These are phyloP conservation scores for Lasioglossum zephyrum DNA, from an alignment of 2,888 invertebrate species.

Conservation along the genomic window DNA sequence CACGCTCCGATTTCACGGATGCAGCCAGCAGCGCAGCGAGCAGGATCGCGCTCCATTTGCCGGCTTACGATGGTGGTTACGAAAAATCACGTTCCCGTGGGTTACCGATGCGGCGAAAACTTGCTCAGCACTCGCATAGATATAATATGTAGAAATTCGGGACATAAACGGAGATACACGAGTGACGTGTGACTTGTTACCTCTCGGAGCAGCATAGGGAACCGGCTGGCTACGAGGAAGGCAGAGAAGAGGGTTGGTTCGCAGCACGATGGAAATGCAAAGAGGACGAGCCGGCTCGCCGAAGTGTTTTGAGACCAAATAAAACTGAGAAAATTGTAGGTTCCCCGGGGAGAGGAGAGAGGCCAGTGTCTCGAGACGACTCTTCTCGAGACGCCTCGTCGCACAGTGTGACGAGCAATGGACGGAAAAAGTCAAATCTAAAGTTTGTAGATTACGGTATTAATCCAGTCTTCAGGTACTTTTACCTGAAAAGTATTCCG, in stretches of 20 bases:
- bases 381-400: conserved; percentile 15
- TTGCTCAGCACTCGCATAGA: conserved; percentile 33
- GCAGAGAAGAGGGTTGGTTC: background rate
- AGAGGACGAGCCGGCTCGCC: conserved; percentile 42
- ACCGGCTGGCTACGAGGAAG: background rate
- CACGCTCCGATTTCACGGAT: background rate
- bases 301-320: conserved; percentile 70
- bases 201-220: background rate
- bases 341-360: conserved; percentile 13
- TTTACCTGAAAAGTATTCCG: too few relatives aligned
- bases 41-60: conserved; percentile 53
- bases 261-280: conserved; percentile 59
- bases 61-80: background rate
- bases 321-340: conserved; percentile 62
- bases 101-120: conserved; percentile 34
- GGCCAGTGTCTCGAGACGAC: conserved; percentile 41
- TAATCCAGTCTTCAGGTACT: too few relatives aligned
- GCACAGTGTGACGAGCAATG: too few relatives aligned
- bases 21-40: background rate
- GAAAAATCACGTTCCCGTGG: conserved; percentile 27
- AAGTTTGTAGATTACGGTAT: too few relatives aligned
- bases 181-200: conserved; percentile 61
- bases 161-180: conserved; percentile 64
- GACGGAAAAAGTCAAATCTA: too few relatives aligned
- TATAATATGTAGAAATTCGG: conserved; percentile 58